Percentiles rank a stretch among this genome's conserved stretches.
These are phyloP conservation scores for Napeogenes sylphis DNA, from an alignment of 2,888 invertebrate species.

Conservation along the genomic window DNA sequence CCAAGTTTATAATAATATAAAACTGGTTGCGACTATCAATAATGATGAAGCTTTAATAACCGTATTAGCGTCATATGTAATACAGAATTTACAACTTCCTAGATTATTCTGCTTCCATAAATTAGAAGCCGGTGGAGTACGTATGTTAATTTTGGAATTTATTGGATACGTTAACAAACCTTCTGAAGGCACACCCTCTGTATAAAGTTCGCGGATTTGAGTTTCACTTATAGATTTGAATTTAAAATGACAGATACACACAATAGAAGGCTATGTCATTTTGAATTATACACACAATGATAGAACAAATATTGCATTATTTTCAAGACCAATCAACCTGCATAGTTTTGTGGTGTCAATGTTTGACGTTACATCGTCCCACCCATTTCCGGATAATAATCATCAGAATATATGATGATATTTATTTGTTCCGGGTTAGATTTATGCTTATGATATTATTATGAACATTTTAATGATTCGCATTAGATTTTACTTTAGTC, in stretches of 20 bases:
- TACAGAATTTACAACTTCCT: slow-evolving; percentile 25
- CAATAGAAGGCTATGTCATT: not conserved
- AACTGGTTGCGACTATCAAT: not conserved
- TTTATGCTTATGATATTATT: too few relatives aligned
- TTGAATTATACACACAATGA: not conserved
- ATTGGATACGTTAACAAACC: slow-evolving; percentile 17
- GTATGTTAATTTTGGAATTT: slow-evolving; percentile 25
- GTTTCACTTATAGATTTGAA: slow-evolving; percentile 22
- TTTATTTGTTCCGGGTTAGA: too few relatives aligned
- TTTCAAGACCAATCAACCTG: too few relatives aligned
- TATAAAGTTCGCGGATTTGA: slow-evolving; percentile 16
- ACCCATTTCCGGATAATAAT: too few relatives aligned
- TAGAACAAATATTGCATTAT: not conserved
- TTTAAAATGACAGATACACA: slow-evolving; percentile 18
- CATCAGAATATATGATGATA: too few relatives aligned
- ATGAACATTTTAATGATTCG: too few relatives aligned
- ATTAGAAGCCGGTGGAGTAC: slow-evolving; percentile 15
- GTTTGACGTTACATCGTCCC: not conserved
- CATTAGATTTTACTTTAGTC: too few relatives aligned
- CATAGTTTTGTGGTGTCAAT: not conserved
- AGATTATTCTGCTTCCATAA: slow-evolving; percentile 18
- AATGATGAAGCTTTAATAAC: not conserved
- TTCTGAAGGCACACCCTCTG: slow-evolving; percentile 15
- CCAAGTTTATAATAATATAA: too few relatives aligned
- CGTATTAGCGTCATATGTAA: slow-evolving; percentile 4